phyloP scores from a whole-genome alignment of 1,140 invertebrate species.

The Pseudomyrmex dendroicus region DNA sequence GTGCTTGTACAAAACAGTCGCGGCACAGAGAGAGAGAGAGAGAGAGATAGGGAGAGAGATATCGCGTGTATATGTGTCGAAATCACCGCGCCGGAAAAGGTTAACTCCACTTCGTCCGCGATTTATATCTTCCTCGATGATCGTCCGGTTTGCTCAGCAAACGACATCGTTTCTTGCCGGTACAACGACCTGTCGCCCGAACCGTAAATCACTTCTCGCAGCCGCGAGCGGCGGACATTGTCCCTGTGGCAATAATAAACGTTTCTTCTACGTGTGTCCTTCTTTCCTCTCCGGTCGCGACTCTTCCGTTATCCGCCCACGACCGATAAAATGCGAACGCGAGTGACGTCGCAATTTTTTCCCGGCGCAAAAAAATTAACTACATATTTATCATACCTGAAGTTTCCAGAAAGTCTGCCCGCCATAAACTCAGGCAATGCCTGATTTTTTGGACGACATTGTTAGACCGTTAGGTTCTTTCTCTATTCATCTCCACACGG shows the following conservation, averaged over 20 bases:
- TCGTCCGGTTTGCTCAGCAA: constrained; percentile 31
- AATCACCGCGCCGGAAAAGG: constrained; percentile 23
- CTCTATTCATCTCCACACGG: background rate
- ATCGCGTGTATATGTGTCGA: background rate
- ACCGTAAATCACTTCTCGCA: constrained; percentile 41
- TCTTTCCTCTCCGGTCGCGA: background rate
- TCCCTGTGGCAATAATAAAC: constrained; percentile 49
- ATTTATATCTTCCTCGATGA: constrained; percentile 57
- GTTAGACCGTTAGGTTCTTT: background rate
- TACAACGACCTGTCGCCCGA: constrained; percentile 13
- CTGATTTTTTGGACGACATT: constrained; percentile 4
- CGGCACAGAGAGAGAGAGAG: too few relatives aligned
- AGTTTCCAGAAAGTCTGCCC: constrained; percentile 11
- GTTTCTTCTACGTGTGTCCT: background rate
- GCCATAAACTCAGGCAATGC: background rate
- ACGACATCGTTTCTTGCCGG: constrained; percentile 45
- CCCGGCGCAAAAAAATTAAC: constrained; percentile 17
- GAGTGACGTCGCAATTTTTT: constrained; percentile 33
- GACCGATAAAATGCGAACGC: constrained; percentile 20
- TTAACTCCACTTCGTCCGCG: constrained; percentile 42
- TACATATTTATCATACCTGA: constrained; percentile 8
- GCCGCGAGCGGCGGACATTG: constrained; percentile 10
- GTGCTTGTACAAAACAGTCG: background rate
- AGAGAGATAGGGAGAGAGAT: background rate
- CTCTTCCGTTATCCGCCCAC: constrained; percentile 19